phyloP scores from a whole-genome alignment of 1,140 invertebrate genomes.

The Akabosia matsudoensis region DNA sequence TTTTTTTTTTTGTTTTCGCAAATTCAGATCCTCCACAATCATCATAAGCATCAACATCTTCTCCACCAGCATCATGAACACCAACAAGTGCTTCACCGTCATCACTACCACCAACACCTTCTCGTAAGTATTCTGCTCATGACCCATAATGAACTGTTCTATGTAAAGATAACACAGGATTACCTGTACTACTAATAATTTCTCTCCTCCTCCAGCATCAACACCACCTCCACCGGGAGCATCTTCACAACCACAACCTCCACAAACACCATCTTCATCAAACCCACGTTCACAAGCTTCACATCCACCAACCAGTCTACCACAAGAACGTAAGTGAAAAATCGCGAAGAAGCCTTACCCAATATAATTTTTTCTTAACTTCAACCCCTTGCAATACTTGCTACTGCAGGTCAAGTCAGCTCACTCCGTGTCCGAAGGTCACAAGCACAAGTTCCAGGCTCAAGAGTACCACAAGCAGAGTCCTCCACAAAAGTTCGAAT shows the following conservation, averaged over 20 bases:
- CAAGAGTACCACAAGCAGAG: slow-evolving; percentile 23
- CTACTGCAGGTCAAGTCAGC: not conserved
- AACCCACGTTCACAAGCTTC: slow-evolving; percentile 13
- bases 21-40: not conserved
- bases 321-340: slow-evolving; percentile 7
- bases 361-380: no score
- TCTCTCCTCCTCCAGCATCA: not conserved
- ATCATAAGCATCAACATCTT: slow-evolving; percentile 9
- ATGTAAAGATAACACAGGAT: not conserved
- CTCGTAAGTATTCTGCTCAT: slow-evolving; percentile 2
- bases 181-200: not conserved
- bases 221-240: slow-evolving; percentile 25
- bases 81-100: slow-evolving; percentile 20
- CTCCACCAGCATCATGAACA: slow-evolving; percentile 15
- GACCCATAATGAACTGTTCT: not conserved
- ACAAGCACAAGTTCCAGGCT: slow-evolving; percentile 23
- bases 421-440: slow-evolving; percentile 21
- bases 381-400: no score
- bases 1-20: not conserved
- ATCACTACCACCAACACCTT: slow-evolving; percentile 26
- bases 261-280: slow-evolving; percentile 22
- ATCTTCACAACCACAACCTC: slow-evolving; percentile 18
- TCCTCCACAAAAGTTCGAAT: slow-evolving; percentile 15
- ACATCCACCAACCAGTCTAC: slow-evolving; percentile 20
- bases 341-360: no score